A percentile compares a stretch with the other conserved stretches of the same genome.
Evolutionary conservation across 2,888 invertebrate genomes (phyloP).

Genomic region (Tetragnatha montana): DNA sequence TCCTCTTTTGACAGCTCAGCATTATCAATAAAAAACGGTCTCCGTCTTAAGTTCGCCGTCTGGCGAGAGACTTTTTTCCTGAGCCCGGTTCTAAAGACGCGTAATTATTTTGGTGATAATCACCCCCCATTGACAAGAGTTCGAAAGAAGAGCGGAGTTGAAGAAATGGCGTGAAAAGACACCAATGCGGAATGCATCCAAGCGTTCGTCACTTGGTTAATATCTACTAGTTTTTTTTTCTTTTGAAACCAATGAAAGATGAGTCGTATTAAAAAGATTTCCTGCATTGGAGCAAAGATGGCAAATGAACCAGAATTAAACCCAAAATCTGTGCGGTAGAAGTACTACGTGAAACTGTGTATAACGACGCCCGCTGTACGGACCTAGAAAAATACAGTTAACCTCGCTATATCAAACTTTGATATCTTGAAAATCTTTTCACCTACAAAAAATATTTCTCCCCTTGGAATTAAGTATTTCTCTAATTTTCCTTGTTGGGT

Average conservation of each 20-base stretch:
- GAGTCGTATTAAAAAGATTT: no score
- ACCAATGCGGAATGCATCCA: neutral
- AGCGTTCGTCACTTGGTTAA: neutral
- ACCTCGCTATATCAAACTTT: no score
- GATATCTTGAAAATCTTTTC: no score
- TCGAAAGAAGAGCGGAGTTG: neutral
- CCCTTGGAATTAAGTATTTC: no score
- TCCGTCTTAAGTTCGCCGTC: slow-evolving; percentile 6
- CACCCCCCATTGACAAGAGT: neutral
- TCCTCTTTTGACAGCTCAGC: slow-evolving; percentile 36
- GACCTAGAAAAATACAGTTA: no score
- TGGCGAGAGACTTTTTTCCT: neutral
- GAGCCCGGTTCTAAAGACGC: neutral
- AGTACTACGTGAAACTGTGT: no score
- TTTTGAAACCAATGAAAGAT: neutral
- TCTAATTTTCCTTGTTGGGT: no score
- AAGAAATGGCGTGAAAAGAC: slow-evolving; percentile 9
- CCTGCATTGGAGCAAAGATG: no score
- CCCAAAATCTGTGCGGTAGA: no score
- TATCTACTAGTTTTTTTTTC: neutral
- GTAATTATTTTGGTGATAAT: slow-evolving; percentile 26
- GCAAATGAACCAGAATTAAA: no score
- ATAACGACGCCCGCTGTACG: no score
- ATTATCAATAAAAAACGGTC: slow-evolving; percentile 34
- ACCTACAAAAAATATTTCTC: no score